Conservation (phyloP, 2,113 vertebrate species). For the Fregata magnificens region DNA sequence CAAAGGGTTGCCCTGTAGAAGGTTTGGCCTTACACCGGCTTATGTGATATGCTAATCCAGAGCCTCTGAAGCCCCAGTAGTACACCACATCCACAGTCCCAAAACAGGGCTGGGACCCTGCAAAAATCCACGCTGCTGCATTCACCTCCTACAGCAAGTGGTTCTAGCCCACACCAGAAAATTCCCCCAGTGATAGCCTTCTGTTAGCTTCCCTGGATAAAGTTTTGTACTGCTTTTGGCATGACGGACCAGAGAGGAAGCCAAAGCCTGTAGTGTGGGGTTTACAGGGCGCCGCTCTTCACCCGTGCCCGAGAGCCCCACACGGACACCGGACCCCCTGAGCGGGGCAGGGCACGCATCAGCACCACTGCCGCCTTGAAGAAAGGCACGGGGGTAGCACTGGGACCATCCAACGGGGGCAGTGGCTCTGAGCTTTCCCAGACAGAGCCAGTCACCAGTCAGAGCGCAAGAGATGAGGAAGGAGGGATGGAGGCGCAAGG, state of each 20-base stretch:
- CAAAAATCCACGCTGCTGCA: background rate
- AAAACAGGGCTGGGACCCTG: background rate
- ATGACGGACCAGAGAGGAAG: too few species aligned
- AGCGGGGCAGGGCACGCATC: background rate
- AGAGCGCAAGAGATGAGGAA: background rate
- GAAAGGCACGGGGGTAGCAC: too few species aligned
- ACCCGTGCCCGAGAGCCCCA: background rate
- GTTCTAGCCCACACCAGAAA: background rate
- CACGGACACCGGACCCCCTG: too few species aligned
- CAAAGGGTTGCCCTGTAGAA: background rate
- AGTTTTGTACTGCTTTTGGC: background rate
- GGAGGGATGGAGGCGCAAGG: background rate
- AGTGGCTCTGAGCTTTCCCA: background rate
- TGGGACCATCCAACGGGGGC: accelerated
- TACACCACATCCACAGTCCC: background rate
- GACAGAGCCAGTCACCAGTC: background rate
- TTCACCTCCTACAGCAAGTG: background rate
- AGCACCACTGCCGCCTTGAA: background rate
- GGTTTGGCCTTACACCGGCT: background rate
- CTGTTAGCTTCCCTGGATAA: background rate
- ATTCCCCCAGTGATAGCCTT: background rate
- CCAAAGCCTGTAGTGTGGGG: accelerated
- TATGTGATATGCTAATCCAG: background rate
- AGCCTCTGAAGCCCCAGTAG: background rate
- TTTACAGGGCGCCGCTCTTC: background rate